Evolutionary conservation across 2,797 vertebrate genomes (phyloP).

Genomic region (Lacerta viridis): DNA sequence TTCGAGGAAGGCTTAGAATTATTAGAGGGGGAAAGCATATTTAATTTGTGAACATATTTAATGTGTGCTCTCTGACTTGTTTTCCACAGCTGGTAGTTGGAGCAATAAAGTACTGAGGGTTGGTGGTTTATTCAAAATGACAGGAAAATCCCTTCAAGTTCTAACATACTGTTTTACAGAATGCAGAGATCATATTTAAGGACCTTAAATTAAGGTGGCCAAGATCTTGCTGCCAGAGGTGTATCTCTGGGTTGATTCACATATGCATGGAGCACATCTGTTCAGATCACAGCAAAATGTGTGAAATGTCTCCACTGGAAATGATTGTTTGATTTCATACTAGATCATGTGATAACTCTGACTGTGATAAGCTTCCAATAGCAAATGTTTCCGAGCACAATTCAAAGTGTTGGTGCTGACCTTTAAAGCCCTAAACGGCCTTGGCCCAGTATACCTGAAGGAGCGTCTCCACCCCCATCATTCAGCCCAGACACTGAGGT

Average conservation of each 20-base stretch:
- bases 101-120: conserved; percentile 8
- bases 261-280: background rate
- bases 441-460: no score
- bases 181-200: background rate
- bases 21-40: background rate
- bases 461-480: no score
- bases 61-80: background rate
- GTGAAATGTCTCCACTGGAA: no score
- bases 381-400: background rate
- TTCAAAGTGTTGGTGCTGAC: no score
- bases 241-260: background rate
- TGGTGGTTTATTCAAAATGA: conserved; percentile 25
- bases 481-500: no score
- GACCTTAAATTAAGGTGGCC: background rate
- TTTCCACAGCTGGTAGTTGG: background rate
- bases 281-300: background rate
- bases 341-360: background rate
- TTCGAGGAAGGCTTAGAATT: conserved; percentile 12
- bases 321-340: background rate
- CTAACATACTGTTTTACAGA: conserved; percentile 1
- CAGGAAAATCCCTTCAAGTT: background rate
- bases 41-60: background rate
- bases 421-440: no score
- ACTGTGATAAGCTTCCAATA: background rate
- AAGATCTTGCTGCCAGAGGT: background rate